Evolutionary conservation across 2,888 invertebrate genomes (phyloP), one percentile per base, ranked within the genome.

Genomic region (Polymixis lichenea): DNA sequence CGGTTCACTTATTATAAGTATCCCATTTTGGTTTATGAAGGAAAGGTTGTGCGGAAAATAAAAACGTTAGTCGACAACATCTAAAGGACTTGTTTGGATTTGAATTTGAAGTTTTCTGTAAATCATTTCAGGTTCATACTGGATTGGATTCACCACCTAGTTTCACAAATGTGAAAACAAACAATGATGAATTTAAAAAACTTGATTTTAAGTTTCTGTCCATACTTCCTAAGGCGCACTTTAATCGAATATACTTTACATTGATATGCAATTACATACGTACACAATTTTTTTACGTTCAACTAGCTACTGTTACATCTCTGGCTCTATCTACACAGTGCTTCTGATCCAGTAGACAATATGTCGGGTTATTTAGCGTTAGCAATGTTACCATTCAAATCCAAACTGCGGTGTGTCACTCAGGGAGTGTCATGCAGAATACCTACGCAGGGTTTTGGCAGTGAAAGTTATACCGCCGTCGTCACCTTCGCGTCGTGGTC

Each of bases 381-480:
- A 72, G 81, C 75, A 70, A 69, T 71, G 66, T 83, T 79, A 85
- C 78, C 86, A 92, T 95, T 93, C 94, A 95, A 95, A 93, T 95
- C 94, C 95, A 95, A 94, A 93, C 93, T 88, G 80, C 83, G 80
- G 76, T 78, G 89, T 90, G 87, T 86, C 89, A 91, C 88, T 90
- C 90, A 84, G 87, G 91, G 90, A 90, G 90, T 89, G 83, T 78
- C 96, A 95, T 96, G 96, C 96, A 93, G 90, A 95, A 96, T 96
- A 97, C 98, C 98, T 98, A 98, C 98, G 98, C 95, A 98, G 98
- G 93, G 98, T 98, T 97, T 98, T 98, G 82, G 98, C 99, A 89
- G 98, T 98, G 94, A 99, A 99, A 85, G 98, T 98, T 88, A 99
- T 98, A 91, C 98, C 98, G 94, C 98, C 98, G 93, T 98, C 98